These are phyloP conservation scores for Pocota personata DNA, from an alignment of 2,888 invertebrate species.

Conservation along the genomic window DNA sequence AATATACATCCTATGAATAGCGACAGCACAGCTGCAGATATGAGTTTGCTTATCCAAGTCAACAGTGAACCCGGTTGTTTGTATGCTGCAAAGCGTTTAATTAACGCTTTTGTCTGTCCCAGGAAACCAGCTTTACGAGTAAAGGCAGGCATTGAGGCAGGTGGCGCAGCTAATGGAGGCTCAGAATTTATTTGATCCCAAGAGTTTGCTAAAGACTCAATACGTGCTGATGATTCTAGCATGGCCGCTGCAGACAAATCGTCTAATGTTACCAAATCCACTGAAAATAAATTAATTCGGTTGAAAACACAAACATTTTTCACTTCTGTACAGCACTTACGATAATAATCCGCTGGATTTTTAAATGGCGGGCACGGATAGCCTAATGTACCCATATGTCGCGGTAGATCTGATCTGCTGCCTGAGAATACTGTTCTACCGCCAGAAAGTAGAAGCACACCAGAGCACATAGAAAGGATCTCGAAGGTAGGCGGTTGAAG, in stretches of 20 bases:
- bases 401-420: conserved; percentile 93
- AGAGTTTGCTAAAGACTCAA: conserved; percentile 93
- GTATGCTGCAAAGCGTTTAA: conserved; percentile 86
- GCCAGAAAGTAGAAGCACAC: conserved; percentile 92
- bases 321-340: conserved; percentile 85
- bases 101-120: conserved; percentile 88
- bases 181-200: conserved; percentile 83
- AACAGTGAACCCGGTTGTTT: conserved; percentile 93
- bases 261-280: conserved; percentile 96
- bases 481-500: conserved; percentile 97
- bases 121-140: conserved; percentile 87
- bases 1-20: conserved; percentile 93
- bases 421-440: conserved; percentile 97
- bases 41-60: conserved; percentile 89
- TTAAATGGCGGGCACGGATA: conserved; percentile 98
- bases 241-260: conserved; percentile 97
- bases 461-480: conserved; percentile 92
- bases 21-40: conserved; percentile 92
- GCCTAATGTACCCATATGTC: conserved; percentile 94
- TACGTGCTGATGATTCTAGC: conserved; percentile 96
- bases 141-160: conserved; percentile 88
- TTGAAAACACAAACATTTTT: not conserved
- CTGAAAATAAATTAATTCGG: conserved; percentile 83
- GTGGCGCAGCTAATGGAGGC: conserved; percentile 87
- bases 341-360: conserved; percentile 97